Evolutionary conservation across 2,888 invertebrate genomes (phyloP).

Genomic region (Villa cingulata): DNA sequence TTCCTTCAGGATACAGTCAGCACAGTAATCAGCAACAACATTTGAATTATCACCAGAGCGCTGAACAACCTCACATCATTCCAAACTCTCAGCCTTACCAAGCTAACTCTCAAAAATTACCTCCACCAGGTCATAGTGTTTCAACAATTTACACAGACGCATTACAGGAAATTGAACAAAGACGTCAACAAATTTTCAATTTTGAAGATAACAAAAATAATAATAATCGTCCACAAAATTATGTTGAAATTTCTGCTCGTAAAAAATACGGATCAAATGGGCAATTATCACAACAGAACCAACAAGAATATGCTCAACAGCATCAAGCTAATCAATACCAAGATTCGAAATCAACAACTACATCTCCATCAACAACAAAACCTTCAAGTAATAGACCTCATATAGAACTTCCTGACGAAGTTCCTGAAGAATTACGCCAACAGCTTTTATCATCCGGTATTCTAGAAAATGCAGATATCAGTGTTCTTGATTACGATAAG

Average conservation of each 20-base stretch:
- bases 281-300: not conserved
- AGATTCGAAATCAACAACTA: constrained; percentile 13
- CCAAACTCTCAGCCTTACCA: constrained; percentile 23
- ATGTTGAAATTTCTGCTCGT: constrained; percentile 3
- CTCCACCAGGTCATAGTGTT: constrained; percentile 22
- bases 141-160: constrained; percentile 34
- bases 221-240: constrained; percentile 6
- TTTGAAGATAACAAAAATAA: constrained; percentile 1
- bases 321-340: constrained; percentile 11
- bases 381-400: constrained; percentile 36
- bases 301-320: constrained; percentile 11
- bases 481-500: constrained; percentile 76
- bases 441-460: constrained; percentile 76
- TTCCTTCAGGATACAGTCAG: constrained; percentile 19
- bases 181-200: not conserved
- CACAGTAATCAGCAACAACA: not conserved
- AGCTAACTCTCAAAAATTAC: constrained; percentile 3
- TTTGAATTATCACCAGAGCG: not conserved
- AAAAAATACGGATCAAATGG: constrained; percentile 3
- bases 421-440: constrained; percentile 72
- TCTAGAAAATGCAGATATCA: constrained; percentile 74
- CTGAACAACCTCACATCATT: constrained; percentile 22
- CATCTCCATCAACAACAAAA: constrained; percentile 23
- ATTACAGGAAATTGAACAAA: constrained; percentile 29
- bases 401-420: constrained; percentile 66